Evolutionary conservation across 1,140 invertebrate species (phyloP).

Genomic region (Cotesia typhae): DNA sequence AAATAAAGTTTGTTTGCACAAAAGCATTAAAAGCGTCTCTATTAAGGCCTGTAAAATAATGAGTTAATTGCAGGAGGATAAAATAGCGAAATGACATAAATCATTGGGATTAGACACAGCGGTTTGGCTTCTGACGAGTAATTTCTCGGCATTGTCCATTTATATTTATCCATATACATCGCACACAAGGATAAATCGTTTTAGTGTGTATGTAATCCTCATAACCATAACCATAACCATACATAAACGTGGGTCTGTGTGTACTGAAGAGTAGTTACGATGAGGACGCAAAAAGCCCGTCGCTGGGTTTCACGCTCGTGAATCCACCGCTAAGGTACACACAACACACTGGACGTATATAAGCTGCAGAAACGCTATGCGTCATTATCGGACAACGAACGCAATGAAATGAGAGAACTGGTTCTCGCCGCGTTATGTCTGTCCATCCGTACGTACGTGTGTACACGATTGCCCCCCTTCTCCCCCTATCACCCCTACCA

Average conservation of each 20-base stretch:
- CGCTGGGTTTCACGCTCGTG: constrained; percentile 44
- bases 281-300: constrained; percentile 37
- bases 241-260: background rate
- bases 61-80: constrained; percentile 26
- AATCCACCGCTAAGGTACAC: constrained; percentile 26
- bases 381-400: constrained; percentile 68
- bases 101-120: constrained; percentile 20
- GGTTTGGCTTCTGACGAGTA: constrained; percentile 3
- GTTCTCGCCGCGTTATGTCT: constrained; percentile 60
- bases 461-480: constrained; percentile 34
- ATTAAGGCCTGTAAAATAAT: constrained; percentile 19
- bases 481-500: background rate
- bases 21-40: background rate
- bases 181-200: background rate
- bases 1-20: background rate
- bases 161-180: background rate
- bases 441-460: constrained; percentile 47
- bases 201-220: background rate
- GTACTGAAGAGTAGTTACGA: background rate
- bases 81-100: constrained; percentile 29
- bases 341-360: constrained; percentile 30
- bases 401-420: constrained; percentile 67
- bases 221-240: too few relatives aligned
- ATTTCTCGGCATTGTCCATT: background rate
- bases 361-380: constrained; percentile 54